These are phyloP conservation scores for Diceros bicornis DNA, from an alignment of 2,797 vertebrate species.

Conservation along the genomic window DNA sequence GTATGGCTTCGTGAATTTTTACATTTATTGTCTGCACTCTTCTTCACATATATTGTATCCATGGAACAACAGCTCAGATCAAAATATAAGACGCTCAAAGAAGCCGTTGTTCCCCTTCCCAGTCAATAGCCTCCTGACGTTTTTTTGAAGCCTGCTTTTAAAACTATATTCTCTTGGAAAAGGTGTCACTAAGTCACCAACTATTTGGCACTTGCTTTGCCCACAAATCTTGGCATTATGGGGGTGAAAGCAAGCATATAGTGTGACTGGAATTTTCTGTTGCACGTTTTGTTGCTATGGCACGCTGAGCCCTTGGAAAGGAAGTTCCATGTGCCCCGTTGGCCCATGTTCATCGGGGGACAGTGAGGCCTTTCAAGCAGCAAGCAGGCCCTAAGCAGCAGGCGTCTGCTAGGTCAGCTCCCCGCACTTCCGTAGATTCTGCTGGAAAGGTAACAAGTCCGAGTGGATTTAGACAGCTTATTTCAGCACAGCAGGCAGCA, in stretches of 20 bases:
- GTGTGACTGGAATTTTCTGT: background rate
- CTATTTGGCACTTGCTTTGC: background rate
- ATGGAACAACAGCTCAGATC: background rate
- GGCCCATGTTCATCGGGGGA: background rate
- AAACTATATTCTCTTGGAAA: background rate
- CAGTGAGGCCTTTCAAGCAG: background rate
- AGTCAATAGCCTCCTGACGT: background rate
- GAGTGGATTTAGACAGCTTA: background rate
- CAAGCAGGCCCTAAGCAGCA: background rate
- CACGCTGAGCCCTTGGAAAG: fast-evolving
- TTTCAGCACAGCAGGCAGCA: background rate
- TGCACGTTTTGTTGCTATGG: background rate
- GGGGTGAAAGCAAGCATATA: background rate
- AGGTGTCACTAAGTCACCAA: background rate
- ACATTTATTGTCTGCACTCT: background rate
- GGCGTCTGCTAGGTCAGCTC: background rate
- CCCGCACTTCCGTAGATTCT: background rate
- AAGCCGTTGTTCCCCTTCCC: background rate
- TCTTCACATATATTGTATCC: background rate
- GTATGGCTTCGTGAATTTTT: background rate
- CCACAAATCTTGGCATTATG: background rate
- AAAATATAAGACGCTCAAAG: background rate
- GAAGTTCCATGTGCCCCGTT: fast-evolving
- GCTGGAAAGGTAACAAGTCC: background rate
- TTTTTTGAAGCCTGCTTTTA: background rate